Percentiles rank a stretch among this genome's conserved stretches.
Evolutionary conservation across 2,888 invertebrate genomes (phyloP).

Genomic region (Minunthozetes semirufus): DNA sequence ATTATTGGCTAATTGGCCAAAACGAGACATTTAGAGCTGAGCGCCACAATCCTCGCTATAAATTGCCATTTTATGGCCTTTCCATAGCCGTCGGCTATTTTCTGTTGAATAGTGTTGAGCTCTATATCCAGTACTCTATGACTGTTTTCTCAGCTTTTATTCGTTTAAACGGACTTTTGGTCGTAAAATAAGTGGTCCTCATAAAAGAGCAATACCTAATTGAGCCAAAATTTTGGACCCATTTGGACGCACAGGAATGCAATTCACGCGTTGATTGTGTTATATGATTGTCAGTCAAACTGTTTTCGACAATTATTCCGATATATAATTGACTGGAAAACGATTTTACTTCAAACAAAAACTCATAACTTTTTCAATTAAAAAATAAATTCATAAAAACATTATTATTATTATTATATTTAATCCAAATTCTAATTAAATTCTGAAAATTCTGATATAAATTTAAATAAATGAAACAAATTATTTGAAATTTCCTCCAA

Average conservation of each 20-base stretch:
- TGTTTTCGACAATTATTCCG: not conserved
- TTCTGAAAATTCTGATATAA: no score
- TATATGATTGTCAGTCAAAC: conserved; percentile 16
- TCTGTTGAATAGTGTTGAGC: not conserved
- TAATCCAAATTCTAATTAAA: no score
- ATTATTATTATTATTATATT: no score
- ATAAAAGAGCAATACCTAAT: conserved; percentile 3
- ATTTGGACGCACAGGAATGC: conserved; percentile 13
- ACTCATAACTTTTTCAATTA: no score
- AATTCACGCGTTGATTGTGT: conserved; percentile 20
- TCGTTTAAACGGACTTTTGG: conserved; percentile 15
- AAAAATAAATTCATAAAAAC: no score
- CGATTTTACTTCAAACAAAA: not conserved
- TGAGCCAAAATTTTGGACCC: not conserved
- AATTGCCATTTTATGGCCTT: conserved; percentile 15
- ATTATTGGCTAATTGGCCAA: conserved; percentile 26
- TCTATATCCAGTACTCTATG: conserved; percentile 4
- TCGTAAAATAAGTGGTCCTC: conserved; percentile 21
- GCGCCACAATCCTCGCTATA: not conserved
- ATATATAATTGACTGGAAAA: conserved; percentile 2
- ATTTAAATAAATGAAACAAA: no score
- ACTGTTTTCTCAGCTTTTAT: conserved; percentile 8
- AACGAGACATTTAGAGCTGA: conserved; percentile 21
- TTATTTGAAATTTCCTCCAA: no score
- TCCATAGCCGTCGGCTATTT: conserved; percentile 3